phyloP scores from a whole-genome alignment of 2,113 vertebrate genomes.

The Colaptes auratus region DNA sequence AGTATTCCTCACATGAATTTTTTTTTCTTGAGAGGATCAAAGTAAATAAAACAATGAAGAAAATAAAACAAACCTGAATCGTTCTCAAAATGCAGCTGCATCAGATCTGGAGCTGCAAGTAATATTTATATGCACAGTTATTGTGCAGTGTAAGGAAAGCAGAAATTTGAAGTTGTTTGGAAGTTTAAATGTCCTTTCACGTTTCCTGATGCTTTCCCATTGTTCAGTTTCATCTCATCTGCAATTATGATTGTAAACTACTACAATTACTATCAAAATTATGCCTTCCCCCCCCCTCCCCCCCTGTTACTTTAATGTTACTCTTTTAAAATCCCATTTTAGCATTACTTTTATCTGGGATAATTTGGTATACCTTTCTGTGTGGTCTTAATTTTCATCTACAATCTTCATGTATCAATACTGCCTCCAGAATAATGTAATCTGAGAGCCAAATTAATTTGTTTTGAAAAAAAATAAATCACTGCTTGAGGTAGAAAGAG shows the following conservation, averaged over 20 bases:
- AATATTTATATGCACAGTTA: not conserved
- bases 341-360: not conserved
- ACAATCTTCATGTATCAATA: not conserved
- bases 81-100: not conserved
- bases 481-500: not conserved
- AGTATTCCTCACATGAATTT: not conserved
- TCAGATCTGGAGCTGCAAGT: not conserved
- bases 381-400: slow-evolving; percentile 35
- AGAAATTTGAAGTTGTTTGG: not conserved
- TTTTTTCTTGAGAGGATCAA: not conserved
- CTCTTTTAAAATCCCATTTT: not conserved
- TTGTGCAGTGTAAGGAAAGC: not conserved
- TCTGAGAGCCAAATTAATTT: not conserved
- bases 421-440: not conserved
- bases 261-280: not conserved
- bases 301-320: not conserved
- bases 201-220: not conserved
- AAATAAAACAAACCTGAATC: not conserved
- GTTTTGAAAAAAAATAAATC: not conserved
- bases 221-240: not conserved
- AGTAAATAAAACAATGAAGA: not conserved
- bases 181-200: not conserved
- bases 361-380: not conserved
- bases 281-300: not conserved
- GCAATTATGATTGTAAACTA: not conserved